Evolutionary conservation across 2,797 vertebrate genomes (phyloP).

Genomic region (Diplodus sargus): DNA sequence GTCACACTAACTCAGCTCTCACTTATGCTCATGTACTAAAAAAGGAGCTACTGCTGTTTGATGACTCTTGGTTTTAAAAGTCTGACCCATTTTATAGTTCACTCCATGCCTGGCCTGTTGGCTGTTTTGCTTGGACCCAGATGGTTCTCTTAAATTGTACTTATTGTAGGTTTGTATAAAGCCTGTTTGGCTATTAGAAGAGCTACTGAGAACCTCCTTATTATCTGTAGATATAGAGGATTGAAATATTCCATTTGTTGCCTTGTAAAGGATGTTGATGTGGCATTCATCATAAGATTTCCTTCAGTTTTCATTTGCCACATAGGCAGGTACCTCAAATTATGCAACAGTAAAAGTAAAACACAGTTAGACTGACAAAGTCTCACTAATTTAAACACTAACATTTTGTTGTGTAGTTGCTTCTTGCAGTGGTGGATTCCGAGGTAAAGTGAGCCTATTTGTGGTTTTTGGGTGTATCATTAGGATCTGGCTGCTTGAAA

Average conservation of each 20-base stretch:
- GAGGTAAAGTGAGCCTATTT: constrained; percentile 49
- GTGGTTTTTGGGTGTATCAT: constrained; percentile 62
- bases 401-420: constrained; percentile 25
- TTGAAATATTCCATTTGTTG: constrained; percentile 31
- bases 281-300: constrained; percentile 16
- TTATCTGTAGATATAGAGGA: constrained; percentile 47
- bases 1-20: constrained; percentile 39
- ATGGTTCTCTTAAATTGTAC: constrained; percentile 31
- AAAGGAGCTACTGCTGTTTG: constrained; percentile 48
- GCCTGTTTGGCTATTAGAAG: constrained; percentile 33
- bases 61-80: constrained; percentile 47
- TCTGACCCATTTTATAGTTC: constrained; percentile 48
- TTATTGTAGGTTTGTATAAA: constrained; percentile 39
- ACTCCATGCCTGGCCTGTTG: constrained; percentile 37
- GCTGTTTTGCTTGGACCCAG: constrained; percentile 56
- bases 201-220: constrained; percentile 40
- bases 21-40: constrained; percentile 25
- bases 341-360: neutral
- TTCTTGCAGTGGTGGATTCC: constrained; percentile 39
- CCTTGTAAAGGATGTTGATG: constrained; percentile 34
- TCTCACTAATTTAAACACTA: constrained; percentile 11
- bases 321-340: constrained; percentile 20
- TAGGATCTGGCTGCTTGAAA: constrained; percentile 61
- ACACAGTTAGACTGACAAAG: constrained; percentile 17
- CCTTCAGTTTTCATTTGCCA: constrained; percentile 30